Percentiles rank a stretch among this genome's conserved stretches.
Evolutionary conservation across 1,140 invertebrate species (phyloP).

Genomic region (Ooceraea biroi): DNA sequence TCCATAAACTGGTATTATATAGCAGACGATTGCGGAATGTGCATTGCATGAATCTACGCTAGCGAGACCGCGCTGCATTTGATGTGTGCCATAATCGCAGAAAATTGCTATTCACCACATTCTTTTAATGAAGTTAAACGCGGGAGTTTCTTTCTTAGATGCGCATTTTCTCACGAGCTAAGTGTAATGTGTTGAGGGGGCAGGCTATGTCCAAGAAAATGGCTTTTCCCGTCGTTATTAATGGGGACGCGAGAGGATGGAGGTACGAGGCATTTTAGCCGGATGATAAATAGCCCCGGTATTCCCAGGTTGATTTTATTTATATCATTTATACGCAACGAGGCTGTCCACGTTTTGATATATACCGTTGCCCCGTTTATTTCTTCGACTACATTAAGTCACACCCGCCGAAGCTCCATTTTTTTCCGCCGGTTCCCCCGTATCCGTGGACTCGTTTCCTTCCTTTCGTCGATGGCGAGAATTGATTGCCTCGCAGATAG

Average conservation of each 20-base stretch:
- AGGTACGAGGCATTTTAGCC: conserved; percentile 73
- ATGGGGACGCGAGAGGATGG: conserved; percentile 62
- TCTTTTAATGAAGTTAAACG: conserved; percentile 29
- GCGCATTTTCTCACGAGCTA: conserved; percentile 47
- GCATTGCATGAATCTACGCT: not conserved
- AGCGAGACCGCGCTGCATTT: not conserved
- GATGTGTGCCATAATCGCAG: not conserved
- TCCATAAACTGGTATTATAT: not conserved
- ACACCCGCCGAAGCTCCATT: conserved; percentile 60
- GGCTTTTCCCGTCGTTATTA: conserved; percentile 75
- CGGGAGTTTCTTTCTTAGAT: conserved; percentile 14
- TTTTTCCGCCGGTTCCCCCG: conserved; percentile 44
- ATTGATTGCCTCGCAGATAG: conserved; percentile 53
- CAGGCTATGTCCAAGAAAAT: conserved; percentile 69
- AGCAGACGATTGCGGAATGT: not conserved
- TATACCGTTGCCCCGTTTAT: conserved; percentile 70
- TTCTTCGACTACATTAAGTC: conserved; percentile 78
- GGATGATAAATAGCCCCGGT: conserved; percentile 79
- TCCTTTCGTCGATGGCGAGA: conserved; percentile 56
- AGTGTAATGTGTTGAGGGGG: conserved; percentile 35
- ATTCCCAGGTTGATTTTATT: conserved; percentile 79
- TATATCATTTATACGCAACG: conserved; percentile 77
- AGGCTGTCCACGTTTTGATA: conserved; percentile 74
- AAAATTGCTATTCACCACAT: conserved; percentile 2
- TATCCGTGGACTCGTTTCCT: conserved; percentile 33